phyloP scores from a whole-genome alignment of 2,797 vertebrate species.

The Eospalax fontanierii region DNA sequence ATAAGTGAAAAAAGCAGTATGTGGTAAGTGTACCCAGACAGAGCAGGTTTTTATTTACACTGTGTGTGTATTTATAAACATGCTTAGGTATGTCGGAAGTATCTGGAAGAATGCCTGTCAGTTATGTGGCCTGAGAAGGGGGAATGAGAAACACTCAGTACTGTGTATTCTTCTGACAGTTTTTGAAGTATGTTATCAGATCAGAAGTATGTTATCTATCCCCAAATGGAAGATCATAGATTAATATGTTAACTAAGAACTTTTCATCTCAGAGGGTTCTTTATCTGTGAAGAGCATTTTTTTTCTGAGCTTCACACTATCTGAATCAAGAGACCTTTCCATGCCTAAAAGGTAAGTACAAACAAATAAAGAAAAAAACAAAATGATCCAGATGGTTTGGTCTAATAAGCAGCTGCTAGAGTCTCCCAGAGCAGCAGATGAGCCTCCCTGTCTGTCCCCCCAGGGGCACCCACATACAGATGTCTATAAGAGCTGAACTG shows the following conservation, averaged over 20 bases:
- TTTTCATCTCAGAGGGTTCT: neutral
- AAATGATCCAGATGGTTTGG: neutral
- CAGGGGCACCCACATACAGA: neutral
- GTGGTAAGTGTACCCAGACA: neutral
- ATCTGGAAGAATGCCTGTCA: neutral
- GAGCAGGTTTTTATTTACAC: neutral
- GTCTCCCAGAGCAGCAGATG: no score
- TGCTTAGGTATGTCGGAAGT: neutral
- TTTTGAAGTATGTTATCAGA: neutral
- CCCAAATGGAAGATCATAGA: neutral
- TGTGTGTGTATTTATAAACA: neutral
- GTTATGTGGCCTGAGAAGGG: neutral
- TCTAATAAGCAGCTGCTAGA: no score
- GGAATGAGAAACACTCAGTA: neutral
- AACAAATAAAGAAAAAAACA: neutral
- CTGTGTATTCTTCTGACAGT: neutral
- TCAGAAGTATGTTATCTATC: neutral
- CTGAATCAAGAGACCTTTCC: neutral
- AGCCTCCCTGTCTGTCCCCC: neutral
- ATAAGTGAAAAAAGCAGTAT: neutral
- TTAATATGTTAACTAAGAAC: neutral
- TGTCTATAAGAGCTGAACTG: neutral
- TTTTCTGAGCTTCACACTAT: neutral
- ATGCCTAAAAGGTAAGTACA: constrained; percentile 13
- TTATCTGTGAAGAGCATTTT: neutral